phyloP scores from a whole-genome alignment of 2,888 invertebrate species.

The Mayetiola destructor region DNA sequence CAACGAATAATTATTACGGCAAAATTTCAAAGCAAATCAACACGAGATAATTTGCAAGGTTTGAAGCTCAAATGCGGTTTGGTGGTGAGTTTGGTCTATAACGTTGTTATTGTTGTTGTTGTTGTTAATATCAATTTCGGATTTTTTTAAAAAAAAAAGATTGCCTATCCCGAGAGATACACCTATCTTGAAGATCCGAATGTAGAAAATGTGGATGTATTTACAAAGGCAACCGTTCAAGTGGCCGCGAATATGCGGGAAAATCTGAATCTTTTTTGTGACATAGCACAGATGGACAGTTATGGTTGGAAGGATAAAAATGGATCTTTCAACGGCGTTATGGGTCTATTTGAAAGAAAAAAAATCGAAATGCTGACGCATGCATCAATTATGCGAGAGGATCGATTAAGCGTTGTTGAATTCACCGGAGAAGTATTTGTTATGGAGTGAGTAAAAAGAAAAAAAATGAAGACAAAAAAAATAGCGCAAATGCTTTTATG shows the following conservation, averaged over 20 bases:
- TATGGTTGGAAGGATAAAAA: slow-evolving; percentile 44
- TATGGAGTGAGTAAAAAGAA: slow-evolving; percentile 26
- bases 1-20: not conserved
- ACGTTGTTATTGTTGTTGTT: too few species aligned
- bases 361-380: slow-evolving; percentile 41
- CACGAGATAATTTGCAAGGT: slow-evolving; percentile 28
- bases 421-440: slow-evolving; percentile 40
- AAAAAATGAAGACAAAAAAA: not conserved
- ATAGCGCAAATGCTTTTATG: not conserved
- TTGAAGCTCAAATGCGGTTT: slow-evolving; percentile 28
- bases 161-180: slow-evolving; percentile 32
- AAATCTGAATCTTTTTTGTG: slow-evolving; percentile 30
- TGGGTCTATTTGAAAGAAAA: slow-evolving; percentile 41
- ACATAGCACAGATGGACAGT: slow-evolving; percentile 32
- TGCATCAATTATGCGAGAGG: slow-evolving; percentile 41
- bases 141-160: slow-evolving; percentile 15
- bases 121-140: too few species aligned
- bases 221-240: slow-evolving; percentile 35
- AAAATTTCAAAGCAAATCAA: not conserved
- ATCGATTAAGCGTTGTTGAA: slow-evolving; percentile 39
- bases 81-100: slow-evolving; percentile 21
- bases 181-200: slow-evolving; percentile 31
- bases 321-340: slow-evolving; percentile 42
- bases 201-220: slow-evolving; percentile 33
- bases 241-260: slow-evolving; percentile 29